Evolutionary conservation across 2,113 vertebrate genomes (phyloP).

Genomic region (Sinocyclocheilus maitianheensis): DNA sequence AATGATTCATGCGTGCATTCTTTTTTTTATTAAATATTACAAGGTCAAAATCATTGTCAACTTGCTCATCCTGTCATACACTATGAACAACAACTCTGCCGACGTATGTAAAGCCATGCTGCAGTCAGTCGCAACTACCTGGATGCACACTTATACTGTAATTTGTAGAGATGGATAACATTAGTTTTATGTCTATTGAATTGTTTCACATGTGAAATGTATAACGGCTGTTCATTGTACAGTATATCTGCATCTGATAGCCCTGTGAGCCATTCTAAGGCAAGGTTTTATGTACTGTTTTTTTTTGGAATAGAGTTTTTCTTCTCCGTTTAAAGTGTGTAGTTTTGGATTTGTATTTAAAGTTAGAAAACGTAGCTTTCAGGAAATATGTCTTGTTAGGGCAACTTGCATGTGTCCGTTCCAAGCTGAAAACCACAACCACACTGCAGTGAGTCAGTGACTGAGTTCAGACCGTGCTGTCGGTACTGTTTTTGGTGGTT

Average conservation of each 20-base stretch:
- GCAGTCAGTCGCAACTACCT: no score
- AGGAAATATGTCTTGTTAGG: background rate
- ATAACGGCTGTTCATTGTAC: no score
- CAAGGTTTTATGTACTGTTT: no score
- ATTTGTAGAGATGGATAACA: no score
- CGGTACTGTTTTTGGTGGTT: background rate
- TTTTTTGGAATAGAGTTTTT: no score
- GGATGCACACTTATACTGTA: no score
- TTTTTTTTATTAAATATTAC: background rate
- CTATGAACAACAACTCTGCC: background rate
- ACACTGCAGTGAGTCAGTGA: background rate
- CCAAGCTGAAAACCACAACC: background rate
- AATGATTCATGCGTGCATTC: background rate
- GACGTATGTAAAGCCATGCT: background rate
- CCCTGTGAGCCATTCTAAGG: no score
- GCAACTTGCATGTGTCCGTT: background rate
- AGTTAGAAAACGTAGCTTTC: background rate
- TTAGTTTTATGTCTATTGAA: no score
- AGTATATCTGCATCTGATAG: no score
- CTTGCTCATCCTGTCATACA: no score
- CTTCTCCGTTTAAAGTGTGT: background rate
- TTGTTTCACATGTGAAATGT: no score
- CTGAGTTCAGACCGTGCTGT: background rate
- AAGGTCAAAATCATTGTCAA: background rate
- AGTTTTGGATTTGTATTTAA: background rate